Base-by-base conservation (phyloP, 2,797 vertebrate species). In the Sphaeramia orbicularis region DNA sequence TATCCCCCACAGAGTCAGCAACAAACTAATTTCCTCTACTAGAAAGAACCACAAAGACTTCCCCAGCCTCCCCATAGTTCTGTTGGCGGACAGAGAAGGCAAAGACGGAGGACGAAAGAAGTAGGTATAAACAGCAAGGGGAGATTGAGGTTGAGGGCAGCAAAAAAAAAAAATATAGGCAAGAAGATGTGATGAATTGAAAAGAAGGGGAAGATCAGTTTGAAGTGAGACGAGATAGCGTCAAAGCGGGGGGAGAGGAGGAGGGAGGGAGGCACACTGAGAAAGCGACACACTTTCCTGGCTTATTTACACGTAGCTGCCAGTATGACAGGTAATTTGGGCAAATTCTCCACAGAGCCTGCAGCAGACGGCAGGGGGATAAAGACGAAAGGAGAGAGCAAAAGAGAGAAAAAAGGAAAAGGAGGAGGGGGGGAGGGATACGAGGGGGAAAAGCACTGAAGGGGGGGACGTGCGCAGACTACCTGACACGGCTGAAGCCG, bases 321-420 rank as follows among this genome's bases (percentile, higher is more conserved):
- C 86, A 89, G 89, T 93, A 94, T 95, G 94, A 94, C 94, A 95
- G 93, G 93, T 95, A 93, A 94, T 94, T 94, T 93, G 89, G 90
- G 91, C 90, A 91, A 92, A 94, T 94, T 94, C 92, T 94, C 92
- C 87, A 91, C 91, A 92, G 92, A 90, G 90, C 87, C 86, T 56
- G 71, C 76, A 90, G 92, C 89, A 92, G 91, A 91, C 87, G 88
- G 90, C 59, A 64, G 76, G 83, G 83, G 89, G 90, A 93, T 88
- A 87, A 90, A 92, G 89, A 90, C 76, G 79, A 87, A 90, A 88
- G 65, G 80, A 83, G 86, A 84, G 71, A 85, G 84, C 75, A 75
- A 86, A 81, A 76, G 73, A 79, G 78, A 77, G 63, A 80, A 60
- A 80, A 79, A 76, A 74, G 52, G 57, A 19, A 44, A 52, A 14